Conservation (phyloP, 2,888 invertebrate genomes). For the Uropetala carovei region DNA sequence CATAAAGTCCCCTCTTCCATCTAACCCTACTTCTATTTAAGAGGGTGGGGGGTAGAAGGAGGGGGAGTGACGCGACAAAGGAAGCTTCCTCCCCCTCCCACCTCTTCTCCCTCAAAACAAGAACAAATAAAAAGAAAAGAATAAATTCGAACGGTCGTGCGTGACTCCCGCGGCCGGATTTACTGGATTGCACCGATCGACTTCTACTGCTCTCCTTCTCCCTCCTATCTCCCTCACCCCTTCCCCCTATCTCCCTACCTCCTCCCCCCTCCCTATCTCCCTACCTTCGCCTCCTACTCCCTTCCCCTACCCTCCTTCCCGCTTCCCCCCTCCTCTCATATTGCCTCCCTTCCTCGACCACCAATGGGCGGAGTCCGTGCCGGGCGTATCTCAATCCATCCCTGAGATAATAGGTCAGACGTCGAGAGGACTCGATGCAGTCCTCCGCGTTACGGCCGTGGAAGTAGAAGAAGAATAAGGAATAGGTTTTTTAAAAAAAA, state of each 20-base stretch:
- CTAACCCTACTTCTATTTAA: no score
- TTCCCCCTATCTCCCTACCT: no score
- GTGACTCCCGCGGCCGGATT: neutral
- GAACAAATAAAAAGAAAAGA: neutral
- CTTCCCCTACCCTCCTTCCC: no score
- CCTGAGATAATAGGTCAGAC: neutral
- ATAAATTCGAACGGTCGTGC: neutral
- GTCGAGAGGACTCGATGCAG: neutral
- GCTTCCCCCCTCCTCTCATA: no score
- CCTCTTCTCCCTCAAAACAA: no score
- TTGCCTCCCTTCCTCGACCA: neutral
- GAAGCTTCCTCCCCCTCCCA: no score
- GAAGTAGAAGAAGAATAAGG: neutral
- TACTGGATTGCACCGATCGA: neutral
- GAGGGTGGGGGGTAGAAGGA: no score
- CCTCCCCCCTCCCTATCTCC: no score
- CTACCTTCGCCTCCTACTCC: no score
- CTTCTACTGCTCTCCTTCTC: neutral
- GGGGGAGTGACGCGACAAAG: no score
- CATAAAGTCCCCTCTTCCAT: no score
- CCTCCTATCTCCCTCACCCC: neutral
- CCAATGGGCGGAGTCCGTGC: constrained; percentile 23
- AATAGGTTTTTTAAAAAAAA: neutral
- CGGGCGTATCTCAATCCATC: constrained; percentile 8
- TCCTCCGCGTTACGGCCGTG: neutral